Evolutionary conservation across 2,113 vertebrate species (phyloP), one percentile per base, ranked within the genome.

Genomic region (Corvus cornix): DNA sequence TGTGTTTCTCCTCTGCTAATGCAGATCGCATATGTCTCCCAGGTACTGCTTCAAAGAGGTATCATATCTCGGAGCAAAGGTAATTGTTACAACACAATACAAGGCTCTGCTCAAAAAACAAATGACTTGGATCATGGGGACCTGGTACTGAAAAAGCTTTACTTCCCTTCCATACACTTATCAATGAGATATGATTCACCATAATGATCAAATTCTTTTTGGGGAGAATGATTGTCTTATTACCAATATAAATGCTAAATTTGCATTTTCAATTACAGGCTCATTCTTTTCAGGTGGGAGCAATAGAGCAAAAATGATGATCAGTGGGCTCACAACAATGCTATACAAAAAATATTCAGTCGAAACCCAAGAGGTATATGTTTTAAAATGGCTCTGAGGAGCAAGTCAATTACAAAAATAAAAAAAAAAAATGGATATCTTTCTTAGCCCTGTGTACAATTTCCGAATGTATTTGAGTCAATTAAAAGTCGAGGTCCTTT

Each of bases 61-160:
- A 95, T 85, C 92, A 63, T 97, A 95, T 97, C 91, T 96, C 55
- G 80, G 84, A 93, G 80, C 85, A 87, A 94, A 96, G 96, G 86
- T 93, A 85, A 97, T 96, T 95, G 91, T 91, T 91, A 52, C 22
- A 88, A 77, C 28, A 97, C 88, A 97, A 94, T 85, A 75, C 67
- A 90, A 91, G 81, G 56, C 93, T 97, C 90, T 79, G 84, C 91
- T 97, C 70, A 87, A 90, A 56, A 93, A 91, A 73, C 41, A 91
- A 95, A 93, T 82, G 19, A 87, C 76, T 84, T 69, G 7, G 88
- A 76, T 95, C 74, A 52, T 5, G 3, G 28, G 83, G 78, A 16
- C 60, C 33, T 48, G 8, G 48, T 87, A 58, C 79, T 77, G 75
- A 95, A 80, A 90, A 59, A 68, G 60, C 24, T 90, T 95, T 78